These are phyloP conservation scores for Dromius quadrimaculatus DNA, from an alignment of 2,888 invertebrate genomes.

Conservation along the genomic window DNA sequence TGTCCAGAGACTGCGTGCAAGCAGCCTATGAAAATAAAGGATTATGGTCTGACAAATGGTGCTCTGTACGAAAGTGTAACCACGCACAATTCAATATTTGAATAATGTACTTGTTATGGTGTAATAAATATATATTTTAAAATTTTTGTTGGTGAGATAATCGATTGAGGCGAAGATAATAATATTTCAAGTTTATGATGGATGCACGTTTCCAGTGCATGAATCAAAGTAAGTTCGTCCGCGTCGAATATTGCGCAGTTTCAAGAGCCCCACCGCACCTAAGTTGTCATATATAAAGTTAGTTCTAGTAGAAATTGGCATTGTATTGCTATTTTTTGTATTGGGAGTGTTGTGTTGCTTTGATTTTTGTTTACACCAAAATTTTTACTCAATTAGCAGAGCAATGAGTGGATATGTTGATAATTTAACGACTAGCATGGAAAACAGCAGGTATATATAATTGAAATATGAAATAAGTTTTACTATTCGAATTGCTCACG, in stretches of 20 bases:
- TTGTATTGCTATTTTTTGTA: slow-evolving; percentile 36
- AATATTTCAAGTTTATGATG: slow-evolving; percentile 20
- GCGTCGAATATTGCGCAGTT: slow-evolving; percentile 27
- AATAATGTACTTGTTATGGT: too few relatives aligned
- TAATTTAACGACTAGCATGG: slow-evolving; percentile 59
- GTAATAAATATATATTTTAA: too few relatives aligned
- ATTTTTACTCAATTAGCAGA: slow-evolving; percentile 56
- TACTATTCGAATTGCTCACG: too few relatives aligned
- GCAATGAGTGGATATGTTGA: slow-evolving; percentile 59
- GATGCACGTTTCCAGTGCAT: slow-evolving; percentile 31
- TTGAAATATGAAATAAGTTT: not conserved
- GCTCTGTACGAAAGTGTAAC: slow-evolving; percentile 53
- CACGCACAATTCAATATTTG: too few relatives aligned
- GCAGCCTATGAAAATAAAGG: slow-evolving; percentile 56
- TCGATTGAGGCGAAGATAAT: too few relatives aligned
- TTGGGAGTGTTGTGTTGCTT: slow-evolving; percentile 52
- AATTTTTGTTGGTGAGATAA: too few relatives aligned
- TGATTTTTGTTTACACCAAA: slow-evolving; percentile 52
- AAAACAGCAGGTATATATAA: slow-evolving; percentile 59
- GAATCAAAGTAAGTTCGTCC: slow-evolving; percentile 35
- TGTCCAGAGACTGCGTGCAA: slow-evolving; percentile 50
- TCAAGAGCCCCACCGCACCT: slow-evolving; percentile 51
- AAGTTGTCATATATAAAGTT: slow-evolving; percentile 56
- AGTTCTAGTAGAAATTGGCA: slow-evolving; percentile 36
- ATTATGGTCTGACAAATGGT: slow-evolving; percentile 60